Evolutionary conservation across 2,888 invertebrate species (phyloP).

Genomic region (Agrochola lychnidis): DNA sequence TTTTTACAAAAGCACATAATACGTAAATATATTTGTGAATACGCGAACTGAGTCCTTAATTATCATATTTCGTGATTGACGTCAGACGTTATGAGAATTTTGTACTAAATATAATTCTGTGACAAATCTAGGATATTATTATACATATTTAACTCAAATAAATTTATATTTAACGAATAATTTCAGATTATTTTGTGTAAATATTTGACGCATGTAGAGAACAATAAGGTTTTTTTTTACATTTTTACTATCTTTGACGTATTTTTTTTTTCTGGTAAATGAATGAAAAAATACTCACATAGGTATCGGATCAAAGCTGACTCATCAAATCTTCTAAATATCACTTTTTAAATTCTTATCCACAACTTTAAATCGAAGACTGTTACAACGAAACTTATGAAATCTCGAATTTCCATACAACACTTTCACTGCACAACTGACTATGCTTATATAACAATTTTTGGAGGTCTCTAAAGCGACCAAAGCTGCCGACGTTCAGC

Average conservation of each 20-base stretch:
- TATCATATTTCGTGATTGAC: slow-evolving; percentile 37
- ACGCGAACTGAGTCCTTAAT: slow-evolving; percentile 29
- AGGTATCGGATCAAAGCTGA: slow-evolving; percentile 13
- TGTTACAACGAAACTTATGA: neutral
- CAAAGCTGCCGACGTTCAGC: slow-evolving; percentile 44
- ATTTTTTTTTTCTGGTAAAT: neutral
- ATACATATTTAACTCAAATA: neutral
- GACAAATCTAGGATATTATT: neutral
- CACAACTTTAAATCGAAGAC: slow-evolving; percentile 1
- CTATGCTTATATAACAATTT: slow-evolving; percentile 34
- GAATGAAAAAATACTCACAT: slow-evolving; percentile 12
- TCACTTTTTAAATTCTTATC: neutral
- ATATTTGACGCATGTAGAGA: slow-evolving; percentile 18
- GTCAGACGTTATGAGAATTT: slow-evolving; percentile 3
- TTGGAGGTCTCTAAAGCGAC: slow-evolving; percentile 43
- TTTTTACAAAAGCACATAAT: slow-evolving; percentile 1
- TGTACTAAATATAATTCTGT: slow-evolving; percentile 4
- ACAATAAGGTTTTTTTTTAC: neutral
- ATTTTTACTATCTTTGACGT: neutral
- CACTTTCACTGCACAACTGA: slow-evolving; percentile 50
- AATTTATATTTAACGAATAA: neutral
- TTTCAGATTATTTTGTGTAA: neutral
- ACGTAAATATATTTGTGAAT: slow-evolving; percentile 24
- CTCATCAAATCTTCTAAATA: neutral
- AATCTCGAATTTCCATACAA: slow-evolving; percentile 41